phyloP scores from a whole-genome alignment of 2,113 vertebrate genomes.

The Smithornis capensis region DNA sequence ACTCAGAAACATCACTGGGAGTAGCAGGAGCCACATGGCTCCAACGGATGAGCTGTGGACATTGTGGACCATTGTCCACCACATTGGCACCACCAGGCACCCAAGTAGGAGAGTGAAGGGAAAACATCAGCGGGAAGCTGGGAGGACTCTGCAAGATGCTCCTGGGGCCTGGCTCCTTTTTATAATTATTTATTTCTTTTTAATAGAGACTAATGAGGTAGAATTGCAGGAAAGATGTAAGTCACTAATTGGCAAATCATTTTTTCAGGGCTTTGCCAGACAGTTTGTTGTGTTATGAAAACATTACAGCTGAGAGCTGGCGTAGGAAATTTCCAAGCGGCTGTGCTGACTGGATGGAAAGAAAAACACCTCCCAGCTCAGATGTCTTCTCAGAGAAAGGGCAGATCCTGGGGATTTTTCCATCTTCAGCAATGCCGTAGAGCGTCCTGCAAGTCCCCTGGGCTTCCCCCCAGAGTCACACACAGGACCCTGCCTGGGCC shows the following conservation, averaged over 20 bases:
- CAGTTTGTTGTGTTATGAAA: slow-evolving; percentile 33
- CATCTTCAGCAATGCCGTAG: neutral
- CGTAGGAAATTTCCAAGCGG: slow-evolving; percentile 59
- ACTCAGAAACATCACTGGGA: neutral
- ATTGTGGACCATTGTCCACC: fast-evolving
- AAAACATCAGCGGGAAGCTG: neutral
- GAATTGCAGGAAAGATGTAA: slow-evolving; percentile 40
- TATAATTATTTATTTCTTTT: neutral
- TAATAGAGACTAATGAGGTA: slow-evolving; percentile 5
- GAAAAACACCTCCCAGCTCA: slow-evolving; percentile 50
- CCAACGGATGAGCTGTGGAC: fast-evolving
- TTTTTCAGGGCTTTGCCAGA: slow-evolving; percentile 44
- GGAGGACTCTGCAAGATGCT: neutral
- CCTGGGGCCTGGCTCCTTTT: neutral
- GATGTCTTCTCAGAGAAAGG: slow-evolving; percentile 53
- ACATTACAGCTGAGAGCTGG: slow-evolving; percentile 1
- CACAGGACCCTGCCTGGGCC: fast-evolving
- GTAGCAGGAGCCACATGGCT: neutral
- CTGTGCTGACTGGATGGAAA: slow-evolving; percentile 54
- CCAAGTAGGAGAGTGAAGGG: fast-evolving
- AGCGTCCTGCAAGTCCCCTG: neutral
- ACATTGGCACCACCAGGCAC: fast-evolving
- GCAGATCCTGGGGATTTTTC: slow-evolving; percentile 50
- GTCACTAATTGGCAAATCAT: slow-evolving; percentile 45
- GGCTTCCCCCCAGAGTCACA: too few relatives aligned